Base-by-base conservation (phyloP, 2,113 vertebrate genomes). In the Poecile atricapillus region DNA sequence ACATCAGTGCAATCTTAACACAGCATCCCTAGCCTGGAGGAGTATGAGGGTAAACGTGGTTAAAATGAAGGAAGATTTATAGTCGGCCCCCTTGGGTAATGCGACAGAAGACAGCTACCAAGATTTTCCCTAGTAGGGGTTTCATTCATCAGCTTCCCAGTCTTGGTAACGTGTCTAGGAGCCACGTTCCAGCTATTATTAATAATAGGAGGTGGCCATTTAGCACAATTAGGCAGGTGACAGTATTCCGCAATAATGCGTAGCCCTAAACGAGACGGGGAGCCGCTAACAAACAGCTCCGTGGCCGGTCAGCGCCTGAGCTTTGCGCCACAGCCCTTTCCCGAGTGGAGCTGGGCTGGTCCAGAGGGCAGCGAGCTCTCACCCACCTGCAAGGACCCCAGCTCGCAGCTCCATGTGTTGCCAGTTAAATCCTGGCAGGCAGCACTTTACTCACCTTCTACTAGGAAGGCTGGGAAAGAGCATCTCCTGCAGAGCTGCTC, bases 41-140 rank as follows among this genome's bases (percentile, higher is more conserved):
- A 97, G 94, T 90, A 97, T 96, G 97, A 97, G 98, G 98, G 97
- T 97, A 98, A 98, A 98, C 98, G 98, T 98, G 98, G 98, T 99
- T 99, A 99, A 99, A 99, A 99, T 98, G 98, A 98, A 99, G 98
- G 98, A 98, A 99, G 99, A 99, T 99, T 99, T 99, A 99, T 99
- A 98, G 99, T 97, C 97, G 97, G 88, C 98, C 98, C 99, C 99
- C 98, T 98, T 98, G 99, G 99, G 99, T 98, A 98, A 98, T 97
- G 97, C 95, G 97, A 98, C 98, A 98, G 97, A 96, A 98, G 98
- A 98, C 98, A 98, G 98, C 98, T 98, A 98, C 98, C 98, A 98
- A 98, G 98, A 98, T 98, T 97, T 99, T 98, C 98, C 98, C 98
- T 98, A 96, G 97, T 95, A 97, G 96, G 97, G 96, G 95, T 93